Evolutionary conservation across 2,797 vertebrate species (phyloP).

Genomic region (Carapus acus): DNA sequence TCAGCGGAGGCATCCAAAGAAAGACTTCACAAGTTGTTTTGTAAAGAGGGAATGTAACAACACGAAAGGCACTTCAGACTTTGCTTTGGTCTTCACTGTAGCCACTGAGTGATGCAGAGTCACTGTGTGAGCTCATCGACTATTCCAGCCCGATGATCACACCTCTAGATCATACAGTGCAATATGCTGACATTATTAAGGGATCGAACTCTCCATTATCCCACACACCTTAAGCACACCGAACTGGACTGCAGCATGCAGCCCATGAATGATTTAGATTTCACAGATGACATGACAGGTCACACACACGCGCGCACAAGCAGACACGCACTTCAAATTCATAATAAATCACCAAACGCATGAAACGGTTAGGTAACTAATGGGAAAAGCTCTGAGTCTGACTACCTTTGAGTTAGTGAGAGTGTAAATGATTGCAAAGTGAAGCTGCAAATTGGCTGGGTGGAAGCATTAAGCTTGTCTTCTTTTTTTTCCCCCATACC

Average conservation of each 20-base stretch:
- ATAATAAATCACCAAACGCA: no score
- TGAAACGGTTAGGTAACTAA: no score
- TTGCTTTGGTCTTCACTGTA: constrained; percentile 25
- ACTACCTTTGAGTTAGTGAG: background rate
- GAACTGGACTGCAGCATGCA: no score
- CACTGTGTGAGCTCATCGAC: background rate
- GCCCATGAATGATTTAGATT: no score
- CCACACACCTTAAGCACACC: no score
- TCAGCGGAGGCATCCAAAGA: constrained; percentile 8
- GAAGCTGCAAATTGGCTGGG: background rate
- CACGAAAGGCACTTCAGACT: constrained; percentile 9
- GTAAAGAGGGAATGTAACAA: constrained; percentile 34
- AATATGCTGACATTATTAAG: background rate
- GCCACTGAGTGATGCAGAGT: constrained; percentile 12
- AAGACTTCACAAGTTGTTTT: constrained; percentile 1
- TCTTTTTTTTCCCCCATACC: no score
- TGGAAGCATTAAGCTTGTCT: no score
- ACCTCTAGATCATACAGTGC: constrained; percentile 16
- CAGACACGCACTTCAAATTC: no score
- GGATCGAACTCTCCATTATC: no score
- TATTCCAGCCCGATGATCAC: constrained; percentile 14
- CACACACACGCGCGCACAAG: no score
- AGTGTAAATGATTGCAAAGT: background rate
- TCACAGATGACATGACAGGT: no score
- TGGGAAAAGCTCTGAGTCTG: background rate